These are phyloP conservation scores for Sebastes alutus DNA, from an alignment of 2,797 vertebrate species.

Conservation along the genomic window DNA sequence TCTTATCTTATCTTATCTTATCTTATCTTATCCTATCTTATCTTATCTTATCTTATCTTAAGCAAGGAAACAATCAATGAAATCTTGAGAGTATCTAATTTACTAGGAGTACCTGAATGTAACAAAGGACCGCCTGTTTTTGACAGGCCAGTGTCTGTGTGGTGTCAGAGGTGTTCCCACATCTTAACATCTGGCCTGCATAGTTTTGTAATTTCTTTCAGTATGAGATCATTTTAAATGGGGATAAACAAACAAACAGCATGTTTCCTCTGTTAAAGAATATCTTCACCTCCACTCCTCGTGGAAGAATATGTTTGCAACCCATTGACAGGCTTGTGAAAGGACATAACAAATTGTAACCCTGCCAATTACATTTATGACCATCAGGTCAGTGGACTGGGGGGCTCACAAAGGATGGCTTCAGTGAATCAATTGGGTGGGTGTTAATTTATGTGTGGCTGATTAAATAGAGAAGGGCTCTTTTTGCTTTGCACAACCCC, in stretches of 20 bases:
- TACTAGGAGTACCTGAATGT: conserved; percentile 15
- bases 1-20: too few relatives aligned
- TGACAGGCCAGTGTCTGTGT: conserved; percentile 42
- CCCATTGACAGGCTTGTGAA: conserved; percentile 49
- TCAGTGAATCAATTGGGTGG: conserved; percentile 56
- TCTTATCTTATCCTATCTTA: too few relatives aligned
- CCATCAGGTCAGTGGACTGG: conserved; percentile 56
- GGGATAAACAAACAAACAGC: not conserved
- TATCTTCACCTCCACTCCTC: not conserved
- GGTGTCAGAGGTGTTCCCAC: conserved; percentile 19
- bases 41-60: too few relatives aligned
- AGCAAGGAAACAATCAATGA: not conserved
- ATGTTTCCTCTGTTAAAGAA: not conserved
- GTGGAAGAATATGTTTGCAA: not conserved
- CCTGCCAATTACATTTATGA: conserved; percentile 64
- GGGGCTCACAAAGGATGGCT: conserved; percentile 51
- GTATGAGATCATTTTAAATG: not conserved
- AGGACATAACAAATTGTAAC: conserved; percentile 42
- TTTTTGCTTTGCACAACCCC: conserved; percentile 21
- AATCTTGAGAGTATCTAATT: accelerated
- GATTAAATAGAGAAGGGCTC: conserved; percentile 52
- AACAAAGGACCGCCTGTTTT: conserved; percentile 52
- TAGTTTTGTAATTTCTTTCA: not conserved
- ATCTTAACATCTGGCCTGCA: conserved; percentile 34
- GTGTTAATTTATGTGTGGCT: conserved; percentile 67